Conservation (phyloP, 2,888 invertebrate genomes). For the Miltochrista miniata region DNA sequence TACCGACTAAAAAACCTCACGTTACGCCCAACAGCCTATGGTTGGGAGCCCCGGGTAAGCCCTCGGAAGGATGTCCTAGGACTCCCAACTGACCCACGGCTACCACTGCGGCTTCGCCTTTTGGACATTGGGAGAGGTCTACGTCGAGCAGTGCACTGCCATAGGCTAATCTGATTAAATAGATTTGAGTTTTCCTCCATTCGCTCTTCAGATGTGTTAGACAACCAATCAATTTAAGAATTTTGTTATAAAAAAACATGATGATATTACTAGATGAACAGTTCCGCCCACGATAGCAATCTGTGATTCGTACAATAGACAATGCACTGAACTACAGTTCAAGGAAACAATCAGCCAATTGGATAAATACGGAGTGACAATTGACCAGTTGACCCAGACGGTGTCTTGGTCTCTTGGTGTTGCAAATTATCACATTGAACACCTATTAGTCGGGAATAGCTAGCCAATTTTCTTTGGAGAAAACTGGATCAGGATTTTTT, state of each 20-base stretch:
- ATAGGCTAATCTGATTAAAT: too few relatives aligned
- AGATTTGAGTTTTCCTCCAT: too few relatives aligned
- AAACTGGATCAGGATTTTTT: background rate
- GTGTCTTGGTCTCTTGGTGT: constrained; percentile 20
- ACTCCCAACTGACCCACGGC: too few relatives aligned
- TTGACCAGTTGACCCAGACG: constrained; percentile 44
- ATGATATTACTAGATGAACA: constrained; percentile 36
- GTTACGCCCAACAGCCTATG: too few relatives aligned
- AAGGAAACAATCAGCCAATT: constrained; percentile 62
- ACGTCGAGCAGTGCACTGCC: too few relatives aligned
- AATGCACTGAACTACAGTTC: constrained; percentile 44
- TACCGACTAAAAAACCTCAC: too few relatives aligned
- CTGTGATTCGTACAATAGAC: constrained; percentile 45
- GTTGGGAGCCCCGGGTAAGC: too few relatives aligned
- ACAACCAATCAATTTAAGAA: background rate
- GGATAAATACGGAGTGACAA: constrained; percentile 57
- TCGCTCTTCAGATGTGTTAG: too few relatives aligned
- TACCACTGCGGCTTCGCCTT: too few relatives aligned
- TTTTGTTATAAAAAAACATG: constrained; percentile 8
- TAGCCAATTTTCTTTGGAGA: too few relatives aligned
- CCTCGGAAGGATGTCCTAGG: too few relatives aligned
- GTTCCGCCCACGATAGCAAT: constrained; percentile 45
- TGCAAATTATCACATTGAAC: constrained; percentile 16
- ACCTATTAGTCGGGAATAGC: constrained; percentile 1
- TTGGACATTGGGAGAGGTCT: too few relatives aligned